Conservation (phyloP, 2,113 vertebrate genomes). For the Odobenus rosmarus region DNA sequence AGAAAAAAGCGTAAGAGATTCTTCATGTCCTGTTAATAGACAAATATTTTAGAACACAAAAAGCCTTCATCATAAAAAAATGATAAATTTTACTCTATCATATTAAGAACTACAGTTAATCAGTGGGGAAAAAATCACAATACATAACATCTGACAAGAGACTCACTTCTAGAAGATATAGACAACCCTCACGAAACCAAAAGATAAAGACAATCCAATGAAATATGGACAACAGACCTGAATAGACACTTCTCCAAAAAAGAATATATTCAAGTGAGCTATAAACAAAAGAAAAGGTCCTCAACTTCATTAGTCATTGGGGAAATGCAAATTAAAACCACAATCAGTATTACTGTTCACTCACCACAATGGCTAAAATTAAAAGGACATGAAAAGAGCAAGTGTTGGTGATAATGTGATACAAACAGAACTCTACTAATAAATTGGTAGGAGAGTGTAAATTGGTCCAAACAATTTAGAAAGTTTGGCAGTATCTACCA, state of each 20-base stretch:
- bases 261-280: background rate
- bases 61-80: background rate
- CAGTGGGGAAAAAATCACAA: background rate
- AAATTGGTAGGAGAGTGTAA: background rate
- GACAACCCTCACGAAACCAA: background rate
- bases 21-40: background rate
- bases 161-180: background rate
- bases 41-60: background rate
- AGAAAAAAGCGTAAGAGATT: background rate
- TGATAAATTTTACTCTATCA: background rate
- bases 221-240: background rate
- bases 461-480: background rate
- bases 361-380: background rate
- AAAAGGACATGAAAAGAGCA: background rate
- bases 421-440: background rate
- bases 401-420: background rate
- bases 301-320: background rate
- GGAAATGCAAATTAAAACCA: conserved; percentile 23
- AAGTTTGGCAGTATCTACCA: background rate
- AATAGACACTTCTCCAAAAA: background rate
- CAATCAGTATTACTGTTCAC: background rate
- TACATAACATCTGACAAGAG: background rate
- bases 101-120: background rate
- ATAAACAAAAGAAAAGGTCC: background rate
- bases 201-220: background rate